phyloP scores from a whole-genome alignment of 2,113 vertebrate genomes.

The Coptodon bakossiorum region DNA sequence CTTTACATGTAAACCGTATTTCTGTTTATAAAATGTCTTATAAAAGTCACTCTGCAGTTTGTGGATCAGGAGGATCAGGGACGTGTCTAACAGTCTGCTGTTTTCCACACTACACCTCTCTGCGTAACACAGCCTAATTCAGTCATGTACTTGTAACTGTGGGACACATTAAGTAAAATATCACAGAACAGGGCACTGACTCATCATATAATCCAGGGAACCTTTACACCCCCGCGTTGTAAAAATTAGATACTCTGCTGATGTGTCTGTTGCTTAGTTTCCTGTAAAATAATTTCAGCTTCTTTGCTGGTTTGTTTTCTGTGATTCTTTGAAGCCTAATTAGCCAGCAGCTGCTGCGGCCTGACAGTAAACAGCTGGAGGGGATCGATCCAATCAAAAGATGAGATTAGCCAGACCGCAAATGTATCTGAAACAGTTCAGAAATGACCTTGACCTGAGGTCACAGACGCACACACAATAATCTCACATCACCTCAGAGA shows the following conservation, averaged over 20 bases:
- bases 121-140: not conserved
- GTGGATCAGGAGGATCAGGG: not conserved
- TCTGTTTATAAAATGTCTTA: not conserved
- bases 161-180: not conserved
- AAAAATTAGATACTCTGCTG: not conserved
- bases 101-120: not conserved
- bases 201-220: not conserved
- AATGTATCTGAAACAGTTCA: not conserved
- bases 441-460: not conserved
- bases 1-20: not conserved
- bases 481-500: not conserved
- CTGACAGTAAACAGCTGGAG: not conserved
- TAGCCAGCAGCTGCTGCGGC: not conserved
- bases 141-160: not conserved
- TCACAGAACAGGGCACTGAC: not conserved
- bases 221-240: not conserved
- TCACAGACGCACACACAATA: not conserved
- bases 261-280: not conserved
- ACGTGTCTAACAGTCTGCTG: not conserved
- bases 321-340: not conserved
- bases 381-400: not conserved
- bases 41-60: not conserved
- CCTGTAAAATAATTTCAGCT: not conserved
- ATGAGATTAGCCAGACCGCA: not conserved
- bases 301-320: not conserved